A percentile compares a stretch with the other conserved stretches of the same genome.
Conservation (phyloP, 2,797 vertebrate genomes). For the Lacerta agilis region DNA sequence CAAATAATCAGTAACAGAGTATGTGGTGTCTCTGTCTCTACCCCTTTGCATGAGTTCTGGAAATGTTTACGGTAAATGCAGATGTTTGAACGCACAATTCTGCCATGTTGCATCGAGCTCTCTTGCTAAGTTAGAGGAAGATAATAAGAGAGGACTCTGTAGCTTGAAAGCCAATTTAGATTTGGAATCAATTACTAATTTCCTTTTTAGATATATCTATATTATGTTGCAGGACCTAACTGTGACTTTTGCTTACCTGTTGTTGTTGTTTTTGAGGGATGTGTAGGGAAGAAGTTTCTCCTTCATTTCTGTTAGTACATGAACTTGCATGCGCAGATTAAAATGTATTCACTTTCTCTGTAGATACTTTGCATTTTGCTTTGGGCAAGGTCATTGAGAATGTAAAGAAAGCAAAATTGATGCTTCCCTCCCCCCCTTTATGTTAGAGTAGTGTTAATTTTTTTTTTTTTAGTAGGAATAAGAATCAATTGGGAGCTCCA, state of each 20-base stretch:
- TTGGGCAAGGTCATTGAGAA: slow-evolving; percentile 5
- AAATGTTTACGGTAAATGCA: background rate
- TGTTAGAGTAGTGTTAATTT: background rate
- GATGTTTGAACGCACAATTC: background rate
- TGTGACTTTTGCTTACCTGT: background rate
- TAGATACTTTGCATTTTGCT: slow-evolving; percentile 5
- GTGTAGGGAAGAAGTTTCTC: background rate
- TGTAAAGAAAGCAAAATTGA: background rate
- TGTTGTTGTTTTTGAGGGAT: background rate
- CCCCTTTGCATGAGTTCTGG: slow-evolving; percentile 9
- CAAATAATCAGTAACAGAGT: slow-evolving; percentile 1
- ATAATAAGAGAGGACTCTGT: background rate
- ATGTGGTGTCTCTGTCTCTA: background rate
- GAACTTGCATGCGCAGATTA: background rate
- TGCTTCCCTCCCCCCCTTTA: background rate
- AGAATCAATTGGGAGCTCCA: background rate
- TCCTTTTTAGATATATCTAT: background rate
- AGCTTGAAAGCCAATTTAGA: background rate
- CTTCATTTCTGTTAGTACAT: background rate
- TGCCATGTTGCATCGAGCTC: background rate
- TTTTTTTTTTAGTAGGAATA: background rate
- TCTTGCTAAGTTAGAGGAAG: background rate
- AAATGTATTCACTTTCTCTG: background rate
- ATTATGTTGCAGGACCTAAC: background rate
- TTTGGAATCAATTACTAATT: background rate